Conservation (phyloP, 2,797 vertebrate genomes). For the Adrianichthys oophorus region DNA sequence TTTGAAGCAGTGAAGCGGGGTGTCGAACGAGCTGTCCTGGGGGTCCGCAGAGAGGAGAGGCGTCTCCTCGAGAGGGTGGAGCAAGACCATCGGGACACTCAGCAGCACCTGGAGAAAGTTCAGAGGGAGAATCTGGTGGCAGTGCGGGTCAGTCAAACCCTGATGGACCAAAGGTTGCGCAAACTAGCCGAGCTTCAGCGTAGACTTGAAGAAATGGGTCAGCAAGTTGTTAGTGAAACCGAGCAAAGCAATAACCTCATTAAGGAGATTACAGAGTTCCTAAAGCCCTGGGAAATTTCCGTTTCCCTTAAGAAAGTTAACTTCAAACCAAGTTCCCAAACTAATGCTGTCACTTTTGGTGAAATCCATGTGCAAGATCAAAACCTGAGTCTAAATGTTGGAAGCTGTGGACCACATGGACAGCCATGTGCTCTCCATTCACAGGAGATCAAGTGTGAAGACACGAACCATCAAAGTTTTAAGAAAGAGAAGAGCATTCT, state of each 20-base stretch:
- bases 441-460: constrained; percentile 46
- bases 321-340: constrained; percentile 79
- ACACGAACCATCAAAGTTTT: constrained; percentile 24
- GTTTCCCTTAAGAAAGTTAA: constrained; percentile 76
- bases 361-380: constrained; percentile 74
- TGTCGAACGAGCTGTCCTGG: constrained; percentile 72
- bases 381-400: constrained; percentile 62
- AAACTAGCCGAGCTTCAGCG: constrained; percentile 65
- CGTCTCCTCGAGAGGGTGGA: constrained; percentile 77
- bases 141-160: constrained; percentile 55
- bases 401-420: constrained; percentile 68
- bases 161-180: constrained; percentile 68
- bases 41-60: constrained; percentile 70
- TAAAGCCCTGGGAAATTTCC: constrained; percentile 78
- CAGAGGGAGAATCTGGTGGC: constrained; percentile 73
- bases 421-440: constrained; percentile 73
- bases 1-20: constrained; percentile 56
- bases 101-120: constrained; percentile 71
- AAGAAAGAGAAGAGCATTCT: constrained; percentile 29
- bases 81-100: constrained; percentile 75
- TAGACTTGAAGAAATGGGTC: constrained; percentile 50
- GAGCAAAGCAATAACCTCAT: constrained; percentile 42
- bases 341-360: constrained; percentile 74
- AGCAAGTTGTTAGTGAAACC: constrained; percentile 22
- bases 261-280: constrained; percentile 63